phyloP scores from a whole-genome alignment of 2,797 vertebrate genomes.

The Smutsia gigantea region DNA sequence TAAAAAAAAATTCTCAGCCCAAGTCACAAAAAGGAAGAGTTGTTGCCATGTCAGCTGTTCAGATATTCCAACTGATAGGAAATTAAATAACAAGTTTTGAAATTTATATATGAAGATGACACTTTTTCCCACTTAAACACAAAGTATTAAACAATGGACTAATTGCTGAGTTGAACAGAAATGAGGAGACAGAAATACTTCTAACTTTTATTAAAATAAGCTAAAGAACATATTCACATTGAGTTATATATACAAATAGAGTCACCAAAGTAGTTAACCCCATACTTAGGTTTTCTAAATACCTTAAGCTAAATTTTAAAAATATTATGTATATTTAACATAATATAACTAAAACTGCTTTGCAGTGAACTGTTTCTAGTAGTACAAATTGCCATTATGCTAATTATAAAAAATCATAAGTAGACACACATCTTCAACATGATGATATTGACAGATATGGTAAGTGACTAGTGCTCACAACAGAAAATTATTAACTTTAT shows the following conservation, averaged over 20 bases:
- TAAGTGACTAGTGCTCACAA: neutral
- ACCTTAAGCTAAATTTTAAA: slow-evolving; percentile 11
- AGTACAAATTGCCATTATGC: neutral
- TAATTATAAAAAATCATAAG: slow-evolving; percentile 26
- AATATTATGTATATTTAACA: slow-evolving; percentile 31
- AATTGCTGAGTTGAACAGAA: slow-evolving; percentile 56
- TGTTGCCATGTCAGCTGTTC: neutral
- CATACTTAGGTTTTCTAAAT: slow-evolving; percentile 13
- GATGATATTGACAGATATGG: neutral
- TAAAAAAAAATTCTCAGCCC: slow-evolving; percentile 51
- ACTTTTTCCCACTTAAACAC: slow-evolving; percentile 40
- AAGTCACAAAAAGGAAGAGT: slow-evolving; percentile 18
- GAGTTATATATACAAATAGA: slow-evolving; percentile 28
- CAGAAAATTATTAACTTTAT: slow-evolving; percentile 44
- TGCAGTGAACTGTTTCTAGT: slow-evolving; percentile 32
- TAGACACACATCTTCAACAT: slow-evolving; percentile 10
- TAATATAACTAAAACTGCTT: slow-evolving; percentile 38
- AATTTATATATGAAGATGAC: neutral
- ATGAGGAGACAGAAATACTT: slow-evolving; percentile 62
- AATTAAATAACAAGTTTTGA: slow-evolving; percentile 7
- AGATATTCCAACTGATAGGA: neutral
- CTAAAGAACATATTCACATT: slow-evolving; percentile 44
- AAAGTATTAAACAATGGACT: slow-evolving; percentile 1
- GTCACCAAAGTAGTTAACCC: neutral
- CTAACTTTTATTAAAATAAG: slow-evolving; percentile 74